Evolutionary conservation across 2,113 vertebrate genomes (phyloP).

Genomic region (Microcebus ravelobensis): DNA sequence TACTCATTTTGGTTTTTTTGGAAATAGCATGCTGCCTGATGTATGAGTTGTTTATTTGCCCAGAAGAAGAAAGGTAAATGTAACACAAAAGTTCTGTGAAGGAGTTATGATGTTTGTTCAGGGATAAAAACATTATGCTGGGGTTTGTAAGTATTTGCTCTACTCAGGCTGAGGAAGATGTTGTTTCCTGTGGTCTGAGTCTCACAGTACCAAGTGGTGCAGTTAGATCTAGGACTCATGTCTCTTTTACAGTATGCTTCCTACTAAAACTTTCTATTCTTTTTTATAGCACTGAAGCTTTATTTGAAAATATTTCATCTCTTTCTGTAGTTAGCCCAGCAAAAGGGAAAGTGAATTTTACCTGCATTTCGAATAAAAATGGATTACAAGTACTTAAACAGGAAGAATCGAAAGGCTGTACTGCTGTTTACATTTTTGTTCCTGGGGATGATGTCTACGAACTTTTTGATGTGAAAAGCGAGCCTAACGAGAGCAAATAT

Average conservation of each 20-base stretch:
- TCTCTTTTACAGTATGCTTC: not conserved
- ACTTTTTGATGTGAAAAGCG: not conserved
- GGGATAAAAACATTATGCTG: not conserved
- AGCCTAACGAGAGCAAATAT: not conserved
- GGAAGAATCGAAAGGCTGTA: not conserved
- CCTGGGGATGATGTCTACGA: not conserved
- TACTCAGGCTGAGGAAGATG: not conserved
- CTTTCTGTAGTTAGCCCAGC: not conserved
- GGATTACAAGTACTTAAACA: not conserved
- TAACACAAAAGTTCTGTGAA: not conserved
- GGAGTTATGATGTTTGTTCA: not conserved
- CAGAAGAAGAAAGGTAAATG: not conserved
- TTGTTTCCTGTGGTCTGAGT: not conserved
- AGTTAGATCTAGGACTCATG: not conserved
- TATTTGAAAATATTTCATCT: not conserved
- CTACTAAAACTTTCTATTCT: not conserved
- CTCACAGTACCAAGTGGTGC: not conserved
- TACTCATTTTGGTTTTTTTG: not conserved
- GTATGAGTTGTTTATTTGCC: not conserved
- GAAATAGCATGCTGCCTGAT: not conserved
- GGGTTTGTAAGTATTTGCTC: not conserved
- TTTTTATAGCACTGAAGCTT: not conserved
- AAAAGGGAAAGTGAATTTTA: slow-evolving; percentile 36
- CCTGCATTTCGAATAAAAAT: not conserved
- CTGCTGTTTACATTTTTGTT: not conserved